phyloP scores from a whole-genome alignment of 1,140 invertebrate genomes.

The Kradibia gibbosae region DNA sequence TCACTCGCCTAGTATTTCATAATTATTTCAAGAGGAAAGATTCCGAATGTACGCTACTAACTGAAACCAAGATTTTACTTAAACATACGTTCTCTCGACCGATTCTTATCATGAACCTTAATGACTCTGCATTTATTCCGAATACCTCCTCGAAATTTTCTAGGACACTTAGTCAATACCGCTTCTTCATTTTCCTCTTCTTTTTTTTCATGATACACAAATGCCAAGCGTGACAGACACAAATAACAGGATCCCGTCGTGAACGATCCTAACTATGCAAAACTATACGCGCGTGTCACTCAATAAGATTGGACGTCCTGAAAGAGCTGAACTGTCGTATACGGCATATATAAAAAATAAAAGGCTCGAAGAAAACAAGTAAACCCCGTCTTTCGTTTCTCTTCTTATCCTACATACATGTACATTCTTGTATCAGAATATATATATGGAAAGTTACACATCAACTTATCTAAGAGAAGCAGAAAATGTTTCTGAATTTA shows the following conservation, averaged over 20 bases:
- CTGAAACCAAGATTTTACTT: constrained; percentile 32
- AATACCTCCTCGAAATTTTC: constrained; percentile 41
- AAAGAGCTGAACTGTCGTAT: constrained; percentile 43
- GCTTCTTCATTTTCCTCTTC: constrained; percentile 32
- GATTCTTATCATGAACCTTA: constrained; percentile 38
- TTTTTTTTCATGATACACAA: constrained; percentile 26
- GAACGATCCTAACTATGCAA: constrained; percentile 51
- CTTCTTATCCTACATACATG: background rate
- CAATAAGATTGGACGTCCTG: constrained; percentile 50
- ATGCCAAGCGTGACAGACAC: constrained; percentile 42
- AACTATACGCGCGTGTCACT: constrained; percentile 48
- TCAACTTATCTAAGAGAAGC: background rate
- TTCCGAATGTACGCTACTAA: background rate
- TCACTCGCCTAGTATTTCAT: background rate
- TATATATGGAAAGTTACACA: background rate
- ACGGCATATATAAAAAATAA: constrained; percentile 12
- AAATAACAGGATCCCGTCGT: constrained; percentile 48
- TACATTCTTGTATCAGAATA: background rate
- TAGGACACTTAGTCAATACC: constrained; percentile 40
- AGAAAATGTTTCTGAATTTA: background rate
- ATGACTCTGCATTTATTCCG: constrained; percentile 47
- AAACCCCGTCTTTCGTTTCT: background rate
- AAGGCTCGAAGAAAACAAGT: constrained; percentile 3
- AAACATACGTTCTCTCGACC: constrained; percentile 10
- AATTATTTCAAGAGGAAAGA: constrained; percentile 6